Base-by-base conservation (phyloP, 2,797 vertebrate species). In the Enteromius anoplus region DNA sequence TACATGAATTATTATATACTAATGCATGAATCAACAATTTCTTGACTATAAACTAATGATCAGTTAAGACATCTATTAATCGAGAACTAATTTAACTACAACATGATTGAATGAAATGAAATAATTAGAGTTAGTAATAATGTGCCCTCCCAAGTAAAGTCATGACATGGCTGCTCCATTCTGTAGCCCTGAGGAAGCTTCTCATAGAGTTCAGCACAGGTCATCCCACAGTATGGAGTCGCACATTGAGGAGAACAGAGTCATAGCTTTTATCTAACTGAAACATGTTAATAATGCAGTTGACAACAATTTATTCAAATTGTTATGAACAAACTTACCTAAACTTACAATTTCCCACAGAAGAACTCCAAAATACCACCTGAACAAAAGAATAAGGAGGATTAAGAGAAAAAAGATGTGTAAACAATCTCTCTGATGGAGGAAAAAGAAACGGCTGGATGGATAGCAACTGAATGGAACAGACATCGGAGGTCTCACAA, bases 331-430 rank as follows among this genome's bases (percentile, higher is more conserved):
- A 55, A 51, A 73, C 92, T 96, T 93, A 99, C 98, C 98, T 87
- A 99, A 94, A 91, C 98, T 99, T 82, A 99, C 98, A 66, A 99
- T 99, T 93, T 99, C 98, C 98, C 98, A 99, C 78, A 99, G 96
- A 23, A 99, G 95, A 88, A 99, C 97, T 0, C 97, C 98, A 0
- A 99, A 99, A 0, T 98, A 99, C 98, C 98, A 99, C 72, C 98
- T 99, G 91, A 58, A 76, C 37, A 85, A 51, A 37, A 9, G 12
- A 14, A 68, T 15, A 21, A 19, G 37, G 5, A 51, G 7, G 62
- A 29, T 64, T 21, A 76, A 77, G n/a, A 29, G 9, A 3, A 21
- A 60, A 58, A 58, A 23, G 53, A n/a, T 23, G 9, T 58, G 55
- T 11, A 23, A 29, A 32, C 19, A 68, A 40, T 40, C 19, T 40